Conservation (phyloP, 2,113 vertebrate species). For the Baryphthengus martii region DNA sequence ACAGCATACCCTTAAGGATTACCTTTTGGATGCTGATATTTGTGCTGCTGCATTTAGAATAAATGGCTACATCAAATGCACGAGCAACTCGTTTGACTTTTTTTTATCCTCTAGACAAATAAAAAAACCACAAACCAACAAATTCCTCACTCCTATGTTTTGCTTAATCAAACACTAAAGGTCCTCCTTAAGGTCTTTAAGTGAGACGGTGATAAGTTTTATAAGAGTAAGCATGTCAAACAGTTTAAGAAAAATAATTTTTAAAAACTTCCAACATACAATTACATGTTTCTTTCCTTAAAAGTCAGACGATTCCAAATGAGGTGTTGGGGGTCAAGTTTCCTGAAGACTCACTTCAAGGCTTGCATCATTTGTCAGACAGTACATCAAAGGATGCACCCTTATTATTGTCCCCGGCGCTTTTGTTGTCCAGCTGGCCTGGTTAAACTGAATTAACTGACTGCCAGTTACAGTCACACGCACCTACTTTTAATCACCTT, state of each 20-base stretch:
- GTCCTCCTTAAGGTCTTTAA: background rate
- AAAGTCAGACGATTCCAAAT: background rate
- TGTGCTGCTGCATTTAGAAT: background rate
- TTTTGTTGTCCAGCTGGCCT: background rate
- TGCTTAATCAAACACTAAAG: background rate
- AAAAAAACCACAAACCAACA: no score
- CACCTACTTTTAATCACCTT: background rate
- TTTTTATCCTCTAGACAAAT: background rate
- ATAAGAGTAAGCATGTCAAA: background rate
- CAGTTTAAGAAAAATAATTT: background rate
- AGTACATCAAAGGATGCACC: background rate
- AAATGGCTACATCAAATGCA: background rate
- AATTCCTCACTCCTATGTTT: background rate
- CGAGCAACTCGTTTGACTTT: no score
- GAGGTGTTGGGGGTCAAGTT: background rate
- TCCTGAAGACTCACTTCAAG: background rate
- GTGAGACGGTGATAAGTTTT: fast-evolving
- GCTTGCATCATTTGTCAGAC: background rate
- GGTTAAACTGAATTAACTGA: no score
- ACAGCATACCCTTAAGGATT: background rate
- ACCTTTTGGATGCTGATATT: background rate
- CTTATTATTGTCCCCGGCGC: background rate
- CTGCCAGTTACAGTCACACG: background rate
- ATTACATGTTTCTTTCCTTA: background rate
- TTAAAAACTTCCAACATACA: background rate